Base-by-base conservation (phyloP, 2,113 vertebrate species). In the Pavo muticus region DNA sequence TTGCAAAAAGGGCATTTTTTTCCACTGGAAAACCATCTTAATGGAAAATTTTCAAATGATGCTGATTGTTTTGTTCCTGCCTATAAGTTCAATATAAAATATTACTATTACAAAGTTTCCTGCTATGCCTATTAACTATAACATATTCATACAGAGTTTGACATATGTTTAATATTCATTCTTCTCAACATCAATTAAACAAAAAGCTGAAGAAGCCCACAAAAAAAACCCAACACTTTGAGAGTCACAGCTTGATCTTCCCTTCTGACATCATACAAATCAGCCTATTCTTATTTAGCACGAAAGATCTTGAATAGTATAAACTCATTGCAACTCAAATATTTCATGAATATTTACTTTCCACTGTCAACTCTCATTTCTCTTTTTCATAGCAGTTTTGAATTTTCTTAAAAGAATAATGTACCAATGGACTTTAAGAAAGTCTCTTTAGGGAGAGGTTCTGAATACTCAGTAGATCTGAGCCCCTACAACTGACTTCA, bases 401-500 rank as follows among this genome's bases (percentile, higher is more conserved):
- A 40, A n/a, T 79, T 54, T 70, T 7, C 23, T 69, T 82, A 80
- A 63, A 65, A 83, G 15, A 30, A 2, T 11, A 72, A 5, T 16
- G 30, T 50, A n/a, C 0, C 6, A 24, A 8, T 24, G n/a, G 15
- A 29, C 29, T 87, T 74, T 74, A 18, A 67, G 20, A 24, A 2
- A 19, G n/a, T 5, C 15, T 77, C 52, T 84, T 14, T 56, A n/a
- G 14, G 25, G 27, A 42, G 47, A 60, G 60, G 29, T 13, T 69
- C 32, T 52, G 23, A 23, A 1, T 30, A 20, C 16, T 15, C 24
- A 45, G 47, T 30, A 45, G 6, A 52, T 29, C 21, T 65, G 56
- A 16, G 69, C 24, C 21, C 1, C 1, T n/a, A 5, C 12, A 0
- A 0, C 16, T 3, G 10, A 69, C 30, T 20, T 63, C 48, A 65